Evolutionary conservation across 35 echinoderm and acorn worm genomes (phyloP).

Genomic region (Lytechinus pictus): DNA sequence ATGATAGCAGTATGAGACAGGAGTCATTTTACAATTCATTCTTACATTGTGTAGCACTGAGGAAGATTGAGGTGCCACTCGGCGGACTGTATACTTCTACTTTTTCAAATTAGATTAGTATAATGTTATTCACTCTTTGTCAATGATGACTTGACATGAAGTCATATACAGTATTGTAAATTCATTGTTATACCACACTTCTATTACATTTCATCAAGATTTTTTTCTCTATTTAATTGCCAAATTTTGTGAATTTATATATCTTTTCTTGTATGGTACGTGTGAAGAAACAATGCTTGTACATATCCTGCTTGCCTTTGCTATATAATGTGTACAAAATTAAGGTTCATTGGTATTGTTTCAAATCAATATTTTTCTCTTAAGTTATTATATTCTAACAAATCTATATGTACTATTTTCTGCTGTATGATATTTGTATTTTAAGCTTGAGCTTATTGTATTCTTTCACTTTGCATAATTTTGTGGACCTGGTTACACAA

Average conservation of each 20-base stretch:
- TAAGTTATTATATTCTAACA: background rate
- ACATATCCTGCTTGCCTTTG: background rate
- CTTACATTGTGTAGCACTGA: too few relatives aligned
- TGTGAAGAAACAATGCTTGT: background rate
- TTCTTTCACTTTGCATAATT: background rate
- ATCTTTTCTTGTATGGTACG: background rate
- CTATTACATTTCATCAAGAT: too few relatives aligned
- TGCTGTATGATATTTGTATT: slow-evolving; percentile 3
- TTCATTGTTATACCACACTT: too few relatives aligned
- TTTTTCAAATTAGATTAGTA: too few relatives aligned
- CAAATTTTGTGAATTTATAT: background rate
- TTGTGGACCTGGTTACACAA: too few relatives aligned
- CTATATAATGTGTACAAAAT: background rate
- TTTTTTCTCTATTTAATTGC: background rate
- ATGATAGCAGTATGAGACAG: too few relatives aligned
- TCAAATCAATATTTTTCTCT: background rate
- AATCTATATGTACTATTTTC: background rate
- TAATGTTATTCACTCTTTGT: too few relatives aligned
- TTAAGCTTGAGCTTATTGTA: background rate
- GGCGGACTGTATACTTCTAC: too few relatives aligned
- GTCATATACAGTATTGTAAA: too few relatives aligned
- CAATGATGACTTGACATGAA: too few relatives aligned
- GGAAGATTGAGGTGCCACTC: too few relatives aligned
- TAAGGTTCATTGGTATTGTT: background rate
- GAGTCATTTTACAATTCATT: too few relatives aligned